phyloP scores from a whole-genome alignment of 2,797 vertebrate genomes.

The Sebastes melanostomus region DNA sequence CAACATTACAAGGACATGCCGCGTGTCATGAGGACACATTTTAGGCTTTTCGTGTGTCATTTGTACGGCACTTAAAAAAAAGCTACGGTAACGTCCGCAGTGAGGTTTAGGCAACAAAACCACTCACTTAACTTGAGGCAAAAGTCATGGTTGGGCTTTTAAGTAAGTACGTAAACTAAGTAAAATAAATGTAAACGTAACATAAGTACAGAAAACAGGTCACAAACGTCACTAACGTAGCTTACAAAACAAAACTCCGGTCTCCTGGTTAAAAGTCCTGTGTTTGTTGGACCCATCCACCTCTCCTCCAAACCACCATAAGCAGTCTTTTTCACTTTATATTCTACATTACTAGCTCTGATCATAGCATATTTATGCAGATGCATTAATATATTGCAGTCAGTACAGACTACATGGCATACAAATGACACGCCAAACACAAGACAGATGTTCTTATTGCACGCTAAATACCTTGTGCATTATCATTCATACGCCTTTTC shows the following conservation, averaged over 20 bases:
- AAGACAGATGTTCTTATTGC: too few relatives aligned
- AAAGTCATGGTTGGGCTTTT: neutral
- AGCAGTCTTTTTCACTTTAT: too few relatives aligned
- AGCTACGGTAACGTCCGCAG: rapidly evolving
- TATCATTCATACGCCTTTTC: too few relatives aligned
- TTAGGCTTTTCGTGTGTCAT: neutral
- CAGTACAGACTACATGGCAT: too few relatives aligned
- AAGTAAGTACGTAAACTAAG: neutral
- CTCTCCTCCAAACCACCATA: too few relatives aligned
- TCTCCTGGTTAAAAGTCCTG: neutral
- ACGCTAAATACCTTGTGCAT: too few relatives aligned
- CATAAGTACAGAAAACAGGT: neutral
- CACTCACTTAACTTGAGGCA: neutral
- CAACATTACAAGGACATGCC: neutral
- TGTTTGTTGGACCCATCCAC: too few relatives aligned
- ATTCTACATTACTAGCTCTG: too few relatives aligned
- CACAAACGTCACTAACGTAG: neutral
- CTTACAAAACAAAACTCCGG: neutral
- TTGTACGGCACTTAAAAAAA: too few relatives aligned
- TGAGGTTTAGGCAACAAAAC: neutral
- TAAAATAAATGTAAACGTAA: neutral
- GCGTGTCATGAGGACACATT: neutral
- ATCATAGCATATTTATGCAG: too few relatives aligned
- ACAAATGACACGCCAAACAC: too few relatives aligned
- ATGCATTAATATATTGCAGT: too few relatives aligned